Percentiles rank a stretch among this genome's conserved stretches.
These are phyloP conservation scores for Trichomalopsis sarcophagae DNA, from an alignment of 1,140 invertebrate genomes.

Conservation along the genomic window DNA sequence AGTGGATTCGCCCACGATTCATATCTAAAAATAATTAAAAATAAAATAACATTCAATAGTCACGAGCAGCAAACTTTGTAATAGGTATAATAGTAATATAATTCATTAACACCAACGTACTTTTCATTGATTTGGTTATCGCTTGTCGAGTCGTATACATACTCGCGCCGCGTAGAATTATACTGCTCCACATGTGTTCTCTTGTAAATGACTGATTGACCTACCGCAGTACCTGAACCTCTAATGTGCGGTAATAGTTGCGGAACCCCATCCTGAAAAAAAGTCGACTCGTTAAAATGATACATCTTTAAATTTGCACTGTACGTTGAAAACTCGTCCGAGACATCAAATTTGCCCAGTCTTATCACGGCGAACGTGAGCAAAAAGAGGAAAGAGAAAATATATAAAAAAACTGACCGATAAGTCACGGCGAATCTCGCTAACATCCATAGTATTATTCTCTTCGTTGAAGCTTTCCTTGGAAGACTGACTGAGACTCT, in stretches of 20 bases:
- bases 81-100: slow-evolving; percentile 1
- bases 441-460: slow-evolving; percentile 26
- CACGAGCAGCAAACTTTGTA: not conserved
- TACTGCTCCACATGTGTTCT: slow-evolving; percentile 60
- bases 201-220: slow-evolving; percentile 58
- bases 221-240: slow-evolving; percentile 38
- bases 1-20: slow-evolving; percentile 44
- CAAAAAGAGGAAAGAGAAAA: slow-evolving; percentile 12
- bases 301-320: not conserved
- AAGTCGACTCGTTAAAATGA: slow-evolving; percentile 10
- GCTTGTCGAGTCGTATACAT: slow-evolving; percentile 38
- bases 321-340: not conserved
- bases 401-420: slow-evolving; percentile 2
- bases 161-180: slow-evolving; percentile 29
- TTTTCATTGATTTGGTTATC: slow-evolving; percentile 50
- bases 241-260: slow-evolving; percentile 47
- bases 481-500: slow-evolving; percentile 59
- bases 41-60: slow-evolving; percentile 17
- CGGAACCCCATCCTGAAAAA: slow-evolving; percentile 54
- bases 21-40: slow-evolving; percentile 53
- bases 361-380: not conserved
- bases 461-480: slow-evolving; percentile 45
- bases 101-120: slow-evolving; percentile 23
- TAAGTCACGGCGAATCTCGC: slow-evolving; percentile 31
- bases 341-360: not conserved